These are phyloP conservation scores for Pyrocoelia pectoralis DNA, from an alignment of 2,888 invertebrate species.

Conservation along the genomic window DNA sequence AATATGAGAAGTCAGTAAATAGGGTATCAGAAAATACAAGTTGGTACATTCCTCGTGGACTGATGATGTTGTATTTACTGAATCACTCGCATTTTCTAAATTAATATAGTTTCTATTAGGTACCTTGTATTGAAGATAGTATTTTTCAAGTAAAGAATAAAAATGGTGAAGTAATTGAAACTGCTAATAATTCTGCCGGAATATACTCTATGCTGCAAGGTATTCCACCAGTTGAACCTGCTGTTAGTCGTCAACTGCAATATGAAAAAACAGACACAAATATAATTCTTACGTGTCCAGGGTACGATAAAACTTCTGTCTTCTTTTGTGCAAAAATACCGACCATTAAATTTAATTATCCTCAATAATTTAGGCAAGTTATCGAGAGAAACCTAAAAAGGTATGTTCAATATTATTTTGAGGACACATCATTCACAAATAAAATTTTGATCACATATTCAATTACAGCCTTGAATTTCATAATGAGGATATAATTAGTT, in stretches of 20 bases:
- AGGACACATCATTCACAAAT: too few relatives aligned
- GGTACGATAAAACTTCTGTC: constrained; percentile 59
- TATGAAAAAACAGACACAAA: constrained; percentile 57
- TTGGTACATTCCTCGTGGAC: too few relatives aligned
- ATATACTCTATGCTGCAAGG: constrained; percentile 65
- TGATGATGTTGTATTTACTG: too few relatives aligned
- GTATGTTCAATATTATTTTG: too few relatives aligned
- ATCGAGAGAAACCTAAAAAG: too few relatives aligned
- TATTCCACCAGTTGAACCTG: constrained; percentile 59
- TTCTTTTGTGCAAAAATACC: neutral
- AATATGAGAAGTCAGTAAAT: too few relatives aligned
- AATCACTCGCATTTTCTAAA: too few relatives aligned
- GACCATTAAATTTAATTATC: neutral
- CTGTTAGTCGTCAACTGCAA: constrained; percentile 57
- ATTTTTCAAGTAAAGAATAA: constrained; percentile 65
- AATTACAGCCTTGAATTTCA: too few relatives aligned
- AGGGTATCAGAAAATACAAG: too few relatives aligned
- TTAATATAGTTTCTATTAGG: constrained; percentile 44
- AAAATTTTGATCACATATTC: too few relatives aligned
- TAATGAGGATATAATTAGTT: too few relatives aligned
- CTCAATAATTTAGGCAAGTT: too few relatives aligned
- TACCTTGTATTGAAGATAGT: constrained; percentile 59
- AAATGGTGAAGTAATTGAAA: constrained; percentile 64
- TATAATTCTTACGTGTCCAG: constrained; percentile 61
- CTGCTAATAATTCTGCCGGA: constrained; percentile 69